A percentile compares a stretch with the other conserved stretches of the same genome.
phyloP scores from a whole-genome alignment of 2,888 invertebrate species.

The Andrena dorsata region DNA sequence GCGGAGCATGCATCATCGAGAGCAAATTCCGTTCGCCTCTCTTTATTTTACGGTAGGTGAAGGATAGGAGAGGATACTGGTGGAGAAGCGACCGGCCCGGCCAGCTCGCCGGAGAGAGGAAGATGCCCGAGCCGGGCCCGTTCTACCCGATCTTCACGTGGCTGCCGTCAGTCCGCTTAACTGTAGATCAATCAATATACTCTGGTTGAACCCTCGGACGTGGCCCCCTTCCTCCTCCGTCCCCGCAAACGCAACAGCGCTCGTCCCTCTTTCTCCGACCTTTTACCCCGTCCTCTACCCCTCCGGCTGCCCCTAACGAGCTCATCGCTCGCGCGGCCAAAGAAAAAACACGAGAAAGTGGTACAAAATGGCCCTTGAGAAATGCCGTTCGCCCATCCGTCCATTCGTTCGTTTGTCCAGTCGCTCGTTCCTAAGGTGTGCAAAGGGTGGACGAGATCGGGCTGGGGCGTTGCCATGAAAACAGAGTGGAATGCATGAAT shows the following conservation, averaged over 20 bases:
- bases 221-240: slow-evolving; percentile 38
- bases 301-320: slow-evolving; percentile 79
- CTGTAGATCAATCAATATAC: slow-evolving; percentile 83
- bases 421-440: slow-evolving; percentile 38
- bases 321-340: slow-evolving; percentile 77
- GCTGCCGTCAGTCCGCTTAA: slow-evolving; percentile 79
- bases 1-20: slow-evolving; percentile 76
- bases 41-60: slow-evolving; percentile 71
- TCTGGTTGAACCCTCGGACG: slow-evolving; percentile 72
- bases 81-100: slow-evolving; percentile 32
- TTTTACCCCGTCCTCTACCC: slow-evolving; percentile 64
- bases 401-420: slow-evolving; percentile 45
- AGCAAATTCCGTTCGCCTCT: slow-evolving; percentile 74
- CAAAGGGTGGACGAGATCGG: slow-evolving; percentile 57
- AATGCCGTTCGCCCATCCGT: slow-evolving; percentile 72
- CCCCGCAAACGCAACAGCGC: slow-evolving; percentile 43
- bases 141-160: slow-evolving; percentile 72
- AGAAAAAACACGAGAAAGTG: slow-evolving; percentile 80
- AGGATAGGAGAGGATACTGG: slow-evolving; percentile 29
- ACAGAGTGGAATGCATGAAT: slow-evolving; percentile 64
- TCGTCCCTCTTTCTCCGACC: slow-evolving; percentile 53
- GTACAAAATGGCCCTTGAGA: slow-evolving; percentile 81
- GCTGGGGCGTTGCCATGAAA: slow-evolving; percentile 77
- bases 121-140: slow-evolving; percentile 25
- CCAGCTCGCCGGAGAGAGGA: slow-evolving; percentile 30